Conservation (phyloP, 2,113 vertebrate genomes). For the Epinephelus lanceolatus region DNA sequence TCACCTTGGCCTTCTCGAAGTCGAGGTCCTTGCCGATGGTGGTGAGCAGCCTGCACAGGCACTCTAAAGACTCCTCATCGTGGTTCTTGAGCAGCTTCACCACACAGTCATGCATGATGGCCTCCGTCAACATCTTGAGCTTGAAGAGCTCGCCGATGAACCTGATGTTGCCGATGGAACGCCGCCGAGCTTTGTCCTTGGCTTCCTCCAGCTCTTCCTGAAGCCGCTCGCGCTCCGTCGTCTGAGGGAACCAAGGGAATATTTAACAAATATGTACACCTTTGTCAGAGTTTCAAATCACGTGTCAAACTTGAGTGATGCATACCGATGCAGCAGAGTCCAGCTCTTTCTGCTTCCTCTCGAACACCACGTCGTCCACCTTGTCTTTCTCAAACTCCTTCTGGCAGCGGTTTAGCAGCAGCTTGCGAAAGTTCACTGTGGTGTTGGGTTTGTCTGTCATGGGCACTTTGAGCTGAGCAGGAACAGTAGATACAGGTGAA, state of each 20-base stretch:
- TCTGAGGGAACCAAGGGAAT: constrained; percentile 71
- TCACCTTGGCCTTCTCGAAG: constrained; percentile 98
- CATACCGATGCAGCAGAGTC: constrained; percentile 92
- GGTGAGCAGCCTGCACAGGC: constrained; percentile 95
- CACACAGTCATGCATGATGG: constrained; percentile 99
- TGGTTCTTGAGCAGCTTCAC: constrained; percentile 98
- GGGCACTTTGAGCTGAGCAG: constrained; percentile 89
- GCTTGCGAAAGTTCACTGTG: constrained; percentile 96
- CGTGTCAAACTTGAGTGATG: not conserved
- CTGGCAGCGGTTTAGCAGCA: constrained; percentile 97
- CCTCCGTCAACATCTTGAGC: constrained; percentile 97
- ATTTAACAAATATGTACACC: not conserved
- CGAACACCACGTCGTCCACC: constrained; percentile 96
- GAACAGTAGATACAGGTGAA: not conserved
- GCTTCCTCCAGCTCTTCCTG: constrained; percentile 95
- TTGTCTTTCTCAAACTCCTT: constrained; percentile 99
- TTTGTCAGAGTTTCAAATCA: not conserved
- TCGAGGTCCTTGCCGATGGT: constrained; percentile 98
- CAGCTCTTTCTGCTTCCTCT: constrained; percentile 97
- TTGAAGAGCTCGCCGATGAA: constrained; percentile 99
- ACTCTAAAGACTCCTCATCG: constrained; percentile 95
- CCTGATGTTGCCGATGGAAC: constrained; percentile 98
- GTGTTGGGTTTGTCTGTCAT: constrained; percentile 95
- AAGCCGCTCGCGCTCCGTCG: constrained; percentile 90
- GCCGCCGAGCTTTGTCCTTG: constrained; percentile 94